Evolutionary conservation across 2,113 vertebrate species (phyloP), one percentile per base, ranked within the genome.

Genomic region (Peromyscus polionotus): DNA sequence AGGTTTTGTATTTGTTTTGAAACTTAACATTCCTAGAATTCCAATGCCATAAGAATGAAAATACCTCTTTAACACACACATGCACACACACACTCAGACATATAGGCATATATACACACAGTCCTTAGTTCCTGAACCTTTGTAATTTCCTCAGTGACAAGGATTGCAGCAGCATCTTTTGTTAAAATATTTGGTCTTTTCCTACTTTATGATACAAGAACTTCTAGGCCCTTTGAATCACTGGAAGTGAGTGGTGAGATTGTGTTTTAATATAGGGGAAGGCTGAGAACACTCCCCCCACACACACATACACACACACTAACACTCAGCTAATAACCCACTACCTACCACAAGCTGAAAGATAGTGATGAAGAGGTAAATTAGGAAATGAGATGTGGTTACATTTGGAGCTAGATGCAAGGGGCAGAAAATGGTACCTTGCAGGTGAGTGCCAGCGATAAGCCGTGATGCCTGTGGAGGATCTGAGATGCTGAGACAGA

Each of bases 1-100:
- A 89, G 22, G 28, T 72, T 93, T 88, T 33, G n/a, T 70, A 22
- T 92, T 92, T 94, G 57, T 88, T 95, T 95, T 48, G 77, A 93
- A 73, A 68, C 59, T 84, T 83, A 83, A 24, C 54, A 83, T 83
- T 90, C 75, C 67, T 92, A 88, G n/a, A 81, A 12, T 97, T 81
- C 36, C 65, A 70, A 77, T 85, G 20, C 61, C 65, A 33, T 59
- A 19, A 90, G 59, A 92, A 89, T 76, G 77, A 94, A 90, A 67
- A 57, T 24, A 68, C 13, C 45, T 7, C 3, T 72, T 59, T 59
- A 16, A 70, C 33, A 7, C 13, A 36, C 33, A 16, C 5, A 1
- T 31, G 33, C 68, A 7, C 14, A 36, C 33, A 42, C 42, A 70
- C 68, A 63, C 22, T 16, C 14, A 42, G 22, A 76, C 11, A 76